These are phyloP conservation scores for Hemichromis elongatus DNA, from an alignment of 2,113 vertebrate genomes.

Conservation along the genomic window DNA sequence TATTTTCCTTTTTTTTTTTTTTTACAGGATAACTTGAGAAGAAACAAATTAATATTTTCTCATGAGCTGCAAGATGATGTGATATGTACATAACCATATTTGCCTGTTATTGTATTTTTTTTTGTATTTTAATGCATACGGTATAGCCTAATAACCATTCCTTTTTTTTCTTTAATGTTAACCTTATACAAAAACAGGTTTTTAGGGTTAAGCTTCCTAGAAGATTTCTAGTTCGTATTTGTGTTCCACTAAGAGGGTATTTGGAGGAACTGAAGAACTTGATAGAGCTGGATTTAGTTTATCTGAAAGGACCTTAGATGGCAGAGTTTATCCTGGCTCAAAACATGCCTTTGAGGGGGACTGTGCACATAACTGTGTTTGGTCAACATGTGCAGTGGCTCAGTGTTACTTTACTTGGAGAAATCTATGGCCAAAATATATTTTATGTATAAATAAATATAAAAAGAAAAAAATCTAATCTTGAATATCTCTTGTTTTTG, in stretches of 20 bases:
- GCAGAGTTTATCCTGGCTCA: neutral
- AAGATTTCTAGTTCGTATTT: neutral
- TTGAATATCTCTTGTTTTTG: fast-evolving
- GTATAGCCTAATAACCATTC: neutral
- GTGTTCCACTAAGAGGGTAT: neutral
- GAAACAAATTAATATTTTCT: neutral
- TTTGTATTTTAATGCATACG: neutral
- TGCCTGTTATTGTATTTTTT: neutral
- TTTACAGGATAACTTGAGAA: neutral
- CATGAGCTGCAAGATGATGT: neutral
- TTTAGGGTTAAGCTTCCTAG: neutral
- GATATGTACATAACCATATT: neutral
- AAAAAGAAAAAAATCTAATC: neutral
- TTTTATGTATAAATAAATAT: neutral
- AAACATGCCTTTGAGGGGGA: neutral
- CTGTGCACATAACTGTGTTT: neutral
- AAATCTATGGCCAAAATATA: neutral
- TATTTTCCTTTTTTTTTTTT: neutral
- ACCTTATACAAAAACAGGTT: neutral
- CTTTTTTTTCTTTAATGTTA: neutral
- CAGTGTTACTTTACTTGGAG: neutral
- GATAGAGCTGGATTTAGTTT: neutral
- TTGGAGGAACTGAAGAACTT: neutral
- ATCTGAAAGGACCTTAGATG: neutral
- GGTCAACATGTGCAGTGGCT: neutral